Percentiles rank a stretch among this genome's conserved stretches.
phyloP scores from a whole-genome alignment of 2,113 vertebrate genomes.

The Heterotilapia buettikoferi region DNA sequence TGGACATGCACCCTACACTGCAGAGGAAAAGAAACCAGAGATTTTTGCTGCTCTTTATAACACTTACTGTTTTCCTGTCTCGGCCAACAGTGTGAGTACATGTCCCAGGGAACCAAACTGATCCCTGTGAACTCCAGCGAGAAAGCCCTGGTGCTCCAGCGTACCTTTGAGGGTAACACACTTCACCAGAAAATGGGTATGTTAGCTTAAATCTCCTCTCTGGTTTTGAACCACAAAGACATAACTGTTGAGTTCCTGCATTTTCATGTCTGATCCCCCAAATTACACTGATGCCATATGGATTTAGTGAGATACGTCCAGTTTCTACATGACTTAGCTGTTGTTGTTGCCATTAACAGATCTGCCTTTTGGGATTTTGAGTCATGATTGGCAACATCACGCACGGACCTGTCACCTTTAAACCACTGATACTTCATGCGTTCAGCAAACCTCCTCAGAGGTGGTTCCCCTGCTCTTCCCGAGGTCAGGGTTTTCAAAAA shows the following conservation, averaged over 20 bases:
- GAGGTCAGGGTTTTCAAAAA: not conserved
- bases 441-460: not conserved
- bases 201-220: not conserved
- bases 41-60: not conserved
- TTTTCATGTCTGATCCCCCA: too few species aligned
- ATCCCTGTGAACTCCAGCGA: constrained; percentile 47
- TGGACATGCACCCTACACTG: not conserved
- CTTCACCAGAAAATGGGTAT: constrained; percentile 48
- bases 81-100: constrained; percentile 54
- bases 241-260: not conserved
- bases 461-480: too few species aligned
- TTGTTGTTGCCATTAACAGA: not conserved
- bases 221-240: too few species aligned
- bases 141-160: constrained; percentile 66
- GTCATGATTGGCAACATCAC: not conserved
- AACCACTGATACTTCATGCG: not conserved
- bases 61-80: not conserved
- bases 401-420: not conserved
- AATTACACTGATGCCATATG: too few species aligned
- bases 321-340: not conserved
- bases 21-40: not conserved
- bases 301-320: too few species aligned
- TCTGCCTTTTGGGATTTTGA: not conserved
- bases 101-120: constrained; percentile 64
- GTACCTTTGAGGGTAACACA: constrained; percentile 53